A percentile compares a stretch with the other conserved stretches of the same genome.
Evolutionary conservation across 2,888 invertebrate species (phyloP).

Genomic region (Chalcosyrphus nemorum): DNA sequence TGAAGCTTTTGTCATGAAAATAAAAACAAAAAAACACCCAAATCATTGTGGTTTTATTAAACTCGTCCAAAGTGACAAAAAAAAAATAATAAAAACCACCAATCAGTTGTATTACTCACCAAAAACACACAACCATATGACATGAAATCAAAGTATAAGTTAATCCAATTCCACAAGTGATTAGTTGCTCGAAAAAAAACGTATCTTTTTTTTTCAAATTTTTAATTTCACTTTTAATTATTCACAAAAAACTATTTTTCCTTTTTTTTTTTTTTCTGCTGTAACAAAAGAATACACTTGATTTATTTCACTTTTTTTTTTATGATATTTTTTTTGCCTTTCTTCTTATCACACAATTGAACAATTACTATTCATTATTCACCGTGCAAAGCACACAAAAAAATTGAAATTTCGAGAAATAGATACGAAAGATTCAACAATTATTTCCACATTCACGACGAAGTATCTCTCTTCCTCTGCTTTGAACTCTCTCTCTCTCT

Average conservation of each 20-base stretch:
- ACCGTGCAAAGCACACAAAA: not conserved
- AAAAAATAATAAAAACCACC: not conserved
- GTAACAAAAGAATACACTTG: conserved; percentile 4
- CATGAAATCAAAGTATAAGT: conserved; percentile 58
- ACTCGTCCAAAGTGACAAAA: not conserved
- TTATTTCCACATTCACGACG: conserved; percentile 17
- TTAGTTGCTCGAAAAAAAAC: conserved; percentile 1
- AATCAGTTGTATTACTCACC: conserved; percentile 58
- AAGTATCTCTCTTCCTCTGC: not conserved
- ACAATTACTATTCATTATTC: conserved; percentile 5
- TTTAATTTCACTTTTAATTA: conserved; percentile 23
- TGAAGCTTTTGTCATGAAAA: not conserved
- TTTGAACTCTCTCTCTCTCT: conserved; percentile 8
- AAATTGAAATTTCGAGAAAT: conserved; percentile 31
- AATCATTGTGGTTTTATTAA: not conserved
- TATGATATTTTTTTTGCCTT: not conserved
- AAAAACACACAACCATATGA: conserved; percentile 65
- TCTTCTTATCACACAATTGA: conserved; percentile 19
- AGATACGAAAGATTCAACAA: not conserved
- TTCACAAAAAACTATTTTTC: conserved; percentile 9
- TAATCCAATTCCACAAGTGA: conserved; percentile 61
- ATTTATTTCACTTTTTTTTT: conserved; percentile 1
- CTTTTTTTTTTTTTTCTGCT: conserved; percentile 19
- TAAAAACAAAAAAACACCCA: not conserved
- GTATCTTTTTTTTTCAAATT: conserved; percentile 1